A percentile compares a stretch with the other conserved stretches of the same genome.
phyloP scores from a whole-genome alignment of 1,140 invertebrate genomes.

The Acarapis woodi region DNA sequence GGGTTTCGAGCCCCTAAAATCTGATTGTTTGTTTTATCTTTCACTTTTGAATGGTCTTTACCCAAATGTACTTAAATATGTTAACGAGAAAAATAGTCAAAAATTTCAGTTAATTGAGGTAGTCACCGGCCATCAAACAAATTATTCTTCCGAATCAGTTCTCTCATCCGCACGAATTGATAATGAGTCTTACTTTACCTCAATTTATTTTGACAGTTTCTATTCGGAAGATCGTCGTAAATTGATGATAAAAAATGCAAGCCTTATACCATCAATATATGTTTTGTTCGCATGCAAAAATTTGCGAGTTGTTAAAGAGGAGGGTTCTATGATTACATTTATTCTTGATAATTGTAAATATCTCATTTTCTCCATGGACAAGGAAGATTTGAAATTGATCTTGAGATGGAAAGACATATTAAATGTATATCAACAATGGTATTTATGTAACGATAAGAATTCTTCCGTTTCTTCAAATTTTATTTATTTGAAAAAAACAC shows the following conservation, averaged over 20 bases:
- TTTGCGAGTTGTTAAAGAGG: too few relatives aligned
- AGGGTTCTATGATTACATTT: too few relatives aligned
- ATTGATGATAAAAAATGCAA: not conserved
- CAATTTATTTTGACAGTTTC: constrained; percentile 1
- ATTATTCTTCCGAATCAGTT: not conserved
- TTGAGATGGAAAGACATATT: too few relatives aligned
- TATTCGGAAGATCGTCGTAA: not conserved
- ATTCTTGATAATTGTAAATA: too few relatives aligned
- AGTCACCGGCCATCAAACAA: not conserved
- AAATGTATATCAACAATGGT: too few relatives aligned
- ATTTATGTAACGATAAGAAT: too few relatives aligned
- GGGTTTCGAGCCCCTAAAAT: too few relatives aligned
- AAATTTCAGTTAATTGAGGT: not conserved
- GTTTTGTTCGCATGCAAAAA: too few relatives aligned
- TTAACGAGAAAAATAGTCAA: constrained; percentile 4
- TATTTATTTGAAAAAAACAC: too few relatives aligned
- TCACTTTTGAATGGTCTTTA: constrained; percentile 12
- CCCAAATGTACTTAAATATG: constrained; percentile 6
- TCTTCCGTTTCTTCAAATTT: too few relatives aligned
- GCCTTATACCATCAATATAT: constrained; percentile 20
- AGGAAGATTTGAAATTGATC: too few relatives aligned
- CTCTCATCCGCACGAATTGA: not conserved
- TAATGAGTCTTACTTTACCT: not conserved
- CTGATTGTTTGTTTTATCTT: not conserved
- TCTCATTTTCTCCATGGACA: too few relatives aligned